Base-by-base conservation (phyloP, 2,888 invertebrate genomes). In the Unio delphinus region DNA sequence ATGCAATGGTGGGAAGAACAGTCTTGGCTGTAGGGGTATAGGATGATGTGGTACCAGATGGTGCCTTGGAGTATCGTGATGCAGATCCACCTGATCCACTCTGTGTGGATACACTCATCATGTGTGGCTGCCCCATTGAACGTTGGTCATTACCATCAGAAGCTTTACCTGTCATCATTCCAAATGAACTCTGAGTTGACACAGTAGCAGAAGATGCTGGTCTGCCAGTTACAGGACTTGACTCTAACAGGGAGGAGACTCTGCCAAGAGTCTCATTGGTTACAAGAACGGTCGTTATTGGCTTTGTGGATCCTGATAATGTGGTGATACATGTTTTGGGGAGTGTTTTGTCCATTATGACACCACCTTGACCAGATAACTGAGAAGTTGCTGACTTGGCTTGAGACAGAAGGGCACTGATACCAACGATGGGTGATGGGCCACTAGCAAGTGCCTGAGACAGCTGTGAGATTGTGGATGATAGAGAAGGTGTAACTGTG, bases 221-320 rank as follows among this genome's bases (percentile, higher is more conserved):
- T 54, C 72, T 72, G 62, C 78, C 76, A 28, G 76, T 80, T 0
- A 82, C 70, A n/a, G 83, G 80, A 67, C 81, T 80, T 8, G 85
- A 80, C 65, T 83, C 83, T 18, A 87, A 66, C 15, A 87, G 69
- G 0, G 86, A 87, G 20, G 85, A 81, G 8, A 86, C 85, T 67
- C 82, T 81, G 5, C 87, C 87, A 5, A 86, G 74, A 17, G 84
- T 81, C 64, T 87, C 86, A 8, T 75, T 74, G 20, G 11, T 45
- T 45, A 45, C 45, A 45, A 45, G 15, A 15, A 45, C 45, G 11
- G 45, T 45, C 15, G 45, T 45, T 45, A 15, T 45, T 45, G 45
- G 45, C 15, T 45, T 45, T 45, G 45, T 45, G 45, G 45, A 45
- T 15, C 45, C 45, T 45, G 45, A 45, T 45, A 45, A 45, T 45